Conservation (phyloP, 2,113 vertebrate genomes). For the Paedocypris sp. region DNA sequence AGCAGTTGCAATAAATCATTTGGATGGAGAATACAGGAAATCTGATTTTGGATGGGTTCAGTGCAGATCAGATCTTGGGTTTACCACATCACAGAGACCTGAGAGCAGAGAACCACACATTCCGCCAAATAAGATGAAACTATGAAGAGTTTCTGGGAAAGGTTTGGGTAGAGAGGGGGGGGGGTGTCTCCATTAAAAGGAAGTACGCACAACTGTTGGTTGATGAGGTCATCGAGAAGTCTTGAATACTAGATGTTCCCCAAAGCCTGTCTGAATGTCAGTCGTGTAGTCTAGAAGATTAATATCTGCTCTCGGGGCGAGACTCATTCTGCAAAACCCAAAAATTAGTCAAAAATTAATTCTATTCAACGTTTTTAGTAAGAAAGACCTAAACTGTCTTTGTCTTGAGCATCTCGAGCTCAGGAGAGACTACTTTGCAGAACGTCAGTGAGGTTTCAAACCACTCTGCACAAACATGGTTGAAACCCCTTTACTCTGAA, state of each 20-base stretch:
- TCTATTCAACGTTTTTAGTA: slow-evolving; percentile 30
- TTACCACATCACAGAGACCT: slow-evolving; percentile 45
- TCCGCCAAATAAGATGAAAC: slow-evolving; percentile 24
- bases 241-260: slow-evolving; percentile 38
- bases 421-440: slow-evolving; percentile 24
- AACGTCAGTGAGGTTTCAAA: slow-evolving; percentile 40
- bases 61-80: slow-evolving; percentile 45
- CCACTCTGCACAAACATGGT: slow-evolving; percentile 54
- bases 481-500: slow-evolving; percentile 48
- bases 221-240: slow-evolving; percentile 49
- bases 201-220: slow-evolving; percentile 39
- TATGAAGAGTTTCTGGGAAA: slow-evolving; percentile 46
- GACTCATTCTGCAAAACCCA: too few species aligned
- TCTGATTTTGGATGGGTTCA: slow-evolving; percentile 16
- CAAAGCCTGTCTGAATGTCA: slow-evolving; percentile 41
- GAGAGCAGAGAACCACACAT: slow-evolving; percentile 5
- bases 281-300: slow-evolving; percentile 39
- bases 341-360: too few species aligned
- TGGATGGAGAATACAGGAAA: slow-evolving; percentile 32
- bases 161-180: not conserved
- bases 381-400: slow-evolving; percentile 22
- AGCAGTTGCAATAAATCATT: slow-evolving; percentile 46
- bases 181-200: slow-evolving; percentile 30
- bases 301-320: slow-evolving; percentile 29
- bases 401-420: not conserved